Base-by-base conservation (phyloP, 2,797 vertebrate species). In the Meriones psammophilus region DNA sequence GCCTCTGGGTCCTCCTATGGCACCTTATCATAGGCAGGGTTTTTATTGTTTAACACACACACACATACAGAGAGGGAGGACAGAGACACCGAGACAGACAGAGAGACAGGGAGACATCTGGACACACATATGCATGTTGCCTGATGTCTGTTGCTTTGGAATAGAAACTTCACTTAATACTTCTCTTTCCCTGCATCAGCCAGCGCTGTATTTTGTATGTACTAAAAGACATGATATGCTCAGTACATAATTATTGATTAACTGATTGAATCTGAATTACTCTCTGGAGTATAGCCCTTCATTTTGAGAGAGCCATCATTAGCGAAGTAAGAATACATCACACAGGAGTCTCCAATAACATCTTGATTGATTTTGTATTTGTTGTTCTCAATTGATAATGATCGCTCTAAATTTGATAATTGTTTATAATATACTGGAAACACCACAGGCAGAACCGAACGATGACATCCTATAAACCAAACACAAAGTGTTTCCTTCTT, bases 351-450 rank as follows among this genome's bases (percentile, higher is more conserved):
- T 81, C 73, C 22, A 79, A 64, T 66, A 79, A 50, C 30, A 73
- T 79, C 54, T 88, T 88, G 54, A 92, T 71, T 88, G 93, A 91
- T 94, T 96, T 96, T 96, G 77, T 88, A 91, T 85, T 95, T 88
- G 69, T 95, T 91, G 28, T 64, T 90, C 60, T 88, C 87, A 84
- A 84, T 64, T 91, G 91, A 62, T 94, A 79, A 86, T 69, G 87
- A 93, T 87, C 58, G 81, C 80, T 89, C 58, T 30, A 69, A 91
- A 94, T 97, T 92, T 95, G 89, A 83, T 64, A 84, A 96, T 89
- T 91, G 71, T 91, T 95, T 83, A 28, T 79, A 87, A 89, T 95
- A 81, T 94, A 78, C 62, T 89, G 39, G 3, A 89, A 74, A 94
- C 33, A 64, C 71, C 33, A 79, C 12, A 78, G 28, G 36, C 36